Percentiles rank a stretch among this genome's conserved stretches.
These are phyloP conservation scores for Mus caroli DNA, from an alignment of 2,797 vertebrate genomes.

Conservation along the genomic window DNA sequence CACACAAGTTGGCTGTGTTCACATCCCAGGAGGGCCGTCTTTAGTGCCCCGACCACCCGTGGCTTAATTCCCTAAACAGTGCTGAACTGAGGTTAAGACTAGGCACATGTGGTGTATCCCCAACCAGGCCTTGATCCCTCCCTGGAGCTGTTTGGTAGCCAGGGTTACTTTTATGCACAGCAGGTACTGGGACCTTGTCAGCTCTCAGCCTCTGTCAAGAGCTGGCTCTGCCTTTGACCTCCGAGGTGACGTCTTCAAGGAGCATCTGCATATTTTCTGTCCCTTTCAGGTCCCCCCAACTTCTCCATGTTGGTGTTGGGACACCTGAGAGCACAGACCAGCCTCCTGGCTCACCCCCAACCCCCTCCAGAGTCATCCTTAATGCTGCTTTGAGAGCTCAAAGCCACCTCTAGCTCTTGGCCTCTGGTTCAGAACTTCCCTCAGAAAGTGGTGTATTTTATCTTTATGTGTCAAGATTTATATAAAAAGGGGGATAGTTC, in stretches of 20 bases:
- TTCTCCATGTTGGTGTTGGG: not conserved
- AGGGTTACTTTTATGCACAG: no score
- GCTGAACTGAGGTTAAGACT: no score
- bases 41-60: accelerated
- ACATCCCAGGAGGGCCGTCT: accelerated
- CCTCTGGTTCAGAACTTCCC: constrained; percentile 38
- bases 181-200: no score
- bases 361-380: not conserved
- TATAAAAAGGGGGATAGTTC: constrained; percentile 88
- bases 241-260: not conserved
- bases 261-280: not conserved
- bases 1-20: not conserved
- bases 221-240: not conserved
- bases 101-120: not conserved
- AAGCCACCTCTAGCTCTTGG: constrained; percentile 19
- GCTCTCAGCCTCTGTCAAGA: accelerated
- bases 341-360: not conserved
- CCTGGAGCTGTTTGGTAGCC: not conserved
- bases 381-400: not conserved
- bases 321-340: not conserved
- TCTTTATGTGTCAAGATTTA: constrained; percentile 89
- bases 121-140: not conserved
- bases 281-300: not conserved
- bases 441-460: constrained; percentile 82
- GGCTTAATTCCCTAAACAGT: not conserved